These are phyloP conservation scores for Stegostoma tigrinum DNA, from an alignment of 2,113 vertebrate species.

Conservation along the genomic window DNA sequence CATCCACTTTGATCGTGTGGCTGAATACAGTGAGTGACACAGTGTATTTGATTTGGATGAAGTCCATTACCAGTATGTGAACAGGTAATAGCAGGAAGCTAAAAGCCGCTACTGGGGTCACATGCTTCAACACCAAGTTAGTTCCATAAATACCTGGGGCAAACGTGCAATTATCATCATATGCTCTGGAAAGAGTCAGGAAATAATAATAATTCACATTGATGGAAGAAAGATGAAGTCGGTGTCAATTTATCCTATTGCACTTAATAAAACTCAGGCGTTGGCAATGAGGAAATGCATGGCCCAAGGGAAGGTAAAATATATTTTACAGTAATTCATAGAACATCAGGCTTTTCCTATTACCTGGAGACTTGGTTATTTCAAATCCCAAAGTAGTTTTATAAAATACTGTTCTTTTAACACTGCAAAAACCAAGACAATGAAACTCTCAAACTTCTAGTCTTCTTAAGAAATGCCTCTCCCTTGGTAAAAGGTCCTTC, in stretches of 20 bases:
- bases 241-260: background rate
- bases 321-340: background rate
- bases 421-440: background rate
- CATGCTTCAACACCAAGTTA: background rate
- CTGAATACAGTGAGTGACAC: background rate
- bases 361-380: background rate
- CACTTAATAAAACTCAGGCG: background rate
- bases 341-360: slow-evolving; percentile 1
- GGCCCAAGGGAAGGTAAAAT: background rate
- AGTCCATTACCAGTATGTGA: too few species aligned
- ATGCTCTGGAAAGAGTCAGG: background rate
- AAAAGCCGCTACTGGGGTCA: background rate
- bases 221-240: background rate
- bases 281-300: background rate
- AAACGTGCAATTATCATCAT: background rate
- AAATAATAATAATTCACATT: background rate
- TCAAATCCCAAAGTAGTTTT: slow-evolving; percentile 2
- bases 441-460: background rate
- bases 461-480: background rate
- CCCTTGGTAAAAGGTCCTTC: background rate
- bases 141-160: background rate
- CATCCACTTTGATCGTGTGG: too few species aligned
- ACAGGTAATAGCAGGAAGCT: background rate
- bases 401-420: background rate
- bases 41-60: background rate